Base-by-base conservation (phyloP, 2,888 invertebrate genomes). In the Drosophila mettleri region DNA sequence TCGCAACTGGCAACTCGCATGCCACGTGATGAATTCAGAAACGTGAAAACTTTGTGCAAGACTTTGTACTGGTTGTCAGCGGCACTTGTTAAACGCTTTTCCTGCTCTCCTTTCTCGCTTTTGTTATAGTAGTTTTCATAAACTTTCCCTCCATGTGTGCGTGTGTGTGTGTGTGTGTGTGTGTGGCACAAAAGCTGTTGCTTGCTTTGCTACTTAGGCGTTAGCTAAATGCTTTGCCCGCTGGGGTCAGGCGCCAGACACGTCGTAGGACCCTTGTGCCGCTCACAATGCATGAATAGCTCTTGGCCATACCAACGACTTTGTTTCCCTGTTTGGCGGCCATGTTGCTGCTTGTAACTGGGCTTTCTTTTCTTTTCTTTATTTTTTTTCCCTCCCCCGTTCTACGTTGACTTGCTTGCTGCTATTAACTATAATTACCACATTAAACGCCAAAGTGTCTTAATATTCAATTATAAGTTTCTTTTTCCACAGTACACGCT, bases 401-500 rank as follows among this genome's bases (percentile, higher is more conserved):
- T 65, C 69, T 78, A 29, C 74, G 77, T 83, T 88, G 80, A 69
- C 68, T 79, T 78, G 60, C 74, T 78, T 68, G 79, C 52, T 69
- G 87, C 89, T 88, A 86, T 86, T 86, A 88, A 86, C 89, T 74
- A 81, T 85, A 86, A 86, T 86, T 89, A 89, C 87, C 89, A 73
- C 89, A 86, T 89, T 87, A 89, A 86, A 87, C 77, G 89, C 54
- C 79, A 87, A 87, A 89, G 83, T 88, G 86, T 83, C 86, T 88
- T 89, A 89, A 89, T 89, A 86, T 86, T 89, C 88, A 86, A 86
- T 86, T 86, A 86, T 73, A 89, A 89, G 83, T 86, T 86, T 45
- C 43, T 45, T 20, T 39, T 68, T 31, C 49, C 22, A 20, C 29
- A 48, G 48, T 33, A 45, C 38, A 62, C 59, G 69, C 68, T 74